phyloP scores from a whole-genome alignment of 2,888 invertebrate species.

The Helicoverpa assulta region DNA sequence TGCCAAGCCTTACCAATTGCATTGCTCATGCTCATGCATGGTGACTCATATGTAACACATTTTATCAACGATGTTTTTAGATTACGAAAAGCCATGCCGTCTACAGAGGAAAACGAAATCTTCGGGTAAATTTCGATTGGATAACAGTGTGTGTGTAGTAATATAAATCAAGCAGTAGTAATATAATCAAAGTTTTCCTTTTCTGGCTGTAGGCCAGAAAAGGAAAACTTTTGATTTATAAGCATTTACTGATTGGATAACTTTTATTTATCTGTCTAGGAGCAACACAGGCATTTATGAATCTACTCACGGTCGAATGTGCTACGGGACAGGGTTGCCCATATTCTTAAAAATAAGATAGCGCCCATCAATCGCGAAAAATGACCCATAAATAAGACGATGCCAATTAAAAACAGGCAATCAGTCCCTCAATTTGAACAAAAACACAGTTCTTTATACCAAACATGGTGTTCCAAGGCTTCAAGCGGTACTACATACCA shows the following conservation, averaged over 20 bases:
- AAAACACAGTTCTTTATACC: slow-evolving; percentile 31
- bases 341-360: no score
- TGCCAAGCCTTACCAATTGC: slow-evolving; percentile 25
- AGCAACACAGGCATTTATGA: no score
- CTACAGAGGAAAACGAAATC: slow-evolving; percentile 3
- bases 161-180: no score
- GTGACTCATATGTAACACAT: slow-evolving; percentile 30
- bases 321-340: no score
- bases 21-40: slow-evolving; percentile 40
- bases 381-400: slow-evolving; percentile 16
- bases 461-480: slow-evolving; percentile 21
- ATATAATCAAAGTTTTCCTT: no score
- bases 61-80: slow-evolving; percentile 36
- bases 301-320: no score
- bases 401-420: slow-evolving; percentile 11
- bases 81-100: slow-evolving; percentile 21
- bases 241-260: no score
- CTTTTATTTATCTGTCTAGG: no score
- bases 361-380: slow-evolving; percentile 4
- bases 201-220: no score
- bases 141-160: no score
- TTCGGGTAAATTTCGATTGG: background rate
- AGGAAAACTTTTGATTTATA: no score
- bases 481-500: slow-evolving; percentile 48
- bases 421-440: slow-evolving; percentile 30